phyloP scores from a whole-genome alignment of 2,113 vertebrate genomes.

The Ivindomyrus marchei region DNA sequence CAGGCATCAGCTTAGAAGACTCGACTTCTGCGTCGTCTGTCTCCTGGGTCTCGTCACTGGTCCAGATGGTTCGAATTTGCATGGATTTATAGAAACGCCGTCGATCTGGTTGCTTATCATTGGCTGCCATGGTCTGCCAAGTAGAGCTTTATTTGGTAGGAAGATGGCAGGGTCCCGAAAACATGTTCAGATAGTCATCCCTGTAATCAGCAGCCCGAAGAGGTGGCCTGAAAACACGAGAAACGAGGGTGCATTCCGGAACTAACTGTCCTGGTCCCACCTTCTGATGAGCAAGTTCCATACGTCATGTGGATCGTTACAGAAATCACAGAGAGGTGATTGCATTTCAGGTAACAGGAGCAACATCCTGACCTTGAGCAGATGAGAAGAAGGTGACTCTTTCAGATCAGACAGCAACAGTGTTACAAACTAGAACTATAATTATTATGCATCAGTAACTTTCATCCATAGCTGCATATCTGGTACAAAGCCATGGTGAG shows the following conservation, averaged over 20 bases:
- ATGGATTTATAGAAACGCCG: background rate
- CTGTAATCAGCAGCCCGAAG: slow-evolving; percentile 8
- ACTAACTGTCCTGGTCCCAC: background rate
- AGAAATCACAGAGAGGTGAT: background rate
- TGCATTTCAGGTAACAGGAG: slow-evolving; percentile 12
- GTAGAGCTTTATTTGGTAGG: background rate
- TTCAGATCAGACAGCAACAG: background rate
- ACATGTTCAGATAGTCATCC: background rate
- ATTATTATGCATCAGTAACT: background rate
- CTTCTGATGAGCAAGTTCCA: background rate
- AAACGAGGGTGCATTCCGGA: background rate
- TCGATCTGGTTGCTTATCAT: background rate
- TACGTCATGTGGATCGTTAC: background rate
- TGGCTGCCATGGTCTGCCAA: no score
- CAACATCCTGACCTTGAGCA: background rate
- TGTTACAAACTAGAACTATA: background rate
- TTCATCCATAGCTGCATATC: background rate
- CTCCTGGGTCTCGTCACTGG: background rate
- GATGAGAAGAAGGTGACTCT: background rate
- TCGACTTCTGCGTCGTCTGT: background rate
- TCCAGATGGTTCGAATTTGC: background rate
- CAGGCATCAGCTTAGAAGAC: background rate
- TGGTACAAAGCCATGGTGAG: background rate
- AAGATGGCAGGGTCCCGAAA: background rate
- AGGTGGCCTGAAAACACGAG: background rate